A percentile compares a stretch with the other conserved stretches of the same genome.
phyloP scores from a whole-genome alignment of 2,888 invertebrate species.

The Agrenia bidenticulata region DNA sequence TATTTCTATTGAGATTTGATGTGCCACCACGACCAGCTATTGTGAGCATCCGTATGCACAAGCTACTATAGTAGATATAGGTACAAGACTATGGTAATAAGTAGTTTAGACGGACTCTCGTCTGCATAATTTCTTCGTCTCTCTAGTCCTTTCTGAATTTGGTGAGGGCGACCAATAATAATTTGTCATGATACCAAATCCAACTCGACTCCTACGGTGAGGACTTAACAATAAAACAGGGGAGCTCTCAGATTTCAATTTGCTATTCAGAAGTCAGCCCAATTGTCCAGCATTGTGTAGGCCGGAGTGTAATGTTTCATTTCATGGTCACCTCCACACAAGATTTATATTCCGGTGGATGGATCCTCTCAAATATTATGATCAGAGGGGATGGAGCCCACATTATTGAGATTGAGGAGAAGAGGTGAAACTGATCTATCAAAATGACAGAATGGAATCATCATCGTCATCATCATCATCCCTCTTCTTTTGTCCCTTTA shows the following conservation, averaged over 20 bases:
- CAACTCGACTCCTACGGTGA: slow-evolving; percentile 10
- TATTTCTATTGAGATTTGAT: no score
- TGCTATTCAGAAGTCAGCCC: slow-evolving; percentile 17
- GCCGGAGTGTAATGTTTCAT: slow-evolving; percentile 11
- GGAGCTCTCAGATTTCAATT: slow-evolving; percentile 12
- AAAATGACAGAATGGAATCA: slow-evolving; percentile 23
- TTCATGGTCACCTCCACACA: slow-evolving; percentile 17
- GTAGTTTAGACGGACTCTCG: no score
- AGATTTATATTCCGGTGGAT: no score
- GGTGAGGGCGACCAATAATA: slow-evolving; percentile 13
- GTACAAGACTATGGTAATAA: no score
- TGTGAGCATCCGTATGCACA: no score
- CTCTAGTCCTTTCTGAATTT: neutral
- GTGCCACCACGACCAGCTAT: no score
- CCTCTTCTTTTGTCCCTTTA: slow-evolving; percentile 1
- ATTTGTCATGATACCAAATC: slow-evolving; percentile 22
- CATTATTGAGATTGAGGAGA: no score
- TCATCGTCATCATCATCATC: slow-evolving; percentile 15
- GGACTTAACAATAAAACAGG: neutral
- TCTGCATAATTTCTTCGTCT: neutral
- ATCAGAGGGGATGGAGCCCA: no score
- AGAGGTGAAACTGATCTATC: neutral
- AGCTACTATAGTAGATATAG: no score
- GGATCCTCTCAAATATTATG: no score
- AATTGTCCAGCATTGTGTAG: neutral